Conservation (phyloP, 2,888 invertebrate genomes). For the Aleiodes leptofemur region DNA sequence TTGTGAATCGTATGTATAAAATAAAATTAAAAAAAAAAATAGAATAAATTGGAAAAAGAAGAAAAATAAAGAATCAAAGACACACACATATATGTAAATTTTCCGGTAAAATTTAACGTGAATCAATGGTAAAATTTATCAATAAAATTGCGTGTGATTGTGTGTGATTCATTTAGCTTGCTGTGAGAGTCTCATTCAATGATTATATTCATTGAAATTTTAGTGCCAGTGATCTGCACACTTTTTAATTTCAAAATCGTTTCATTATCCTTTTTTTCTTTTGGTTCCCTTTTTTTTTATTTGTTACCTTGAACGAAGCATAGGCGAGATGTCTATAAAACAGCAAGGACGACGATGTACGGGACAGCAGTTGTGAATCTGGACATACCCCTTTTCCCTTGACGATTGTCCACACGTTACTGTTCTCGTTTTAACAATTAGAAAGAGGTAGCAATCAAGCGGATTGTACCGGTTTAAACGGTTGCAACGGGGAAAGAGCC, state of each 20-base stretch:
- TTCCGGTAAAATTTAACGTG: conserved; percentile 14
- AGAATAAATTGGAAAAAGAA: conserved; percentile 9
- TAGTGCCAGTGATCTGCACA: conserved; percentile 27
- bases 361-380: conserved; percentile 72
- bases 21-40: conserved; percentile 19
- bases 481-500: conserved; percentile 34
- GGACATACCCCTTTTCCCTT: conserved; percentile 70
- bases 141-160: conserved; percentile 10
- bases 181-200: conserved; percentile 26
- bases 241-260: conserved; percentile 32
- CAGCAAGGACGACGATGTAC: conserved; percentile 72
- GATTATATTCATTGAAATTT: background rate
- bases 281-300: conserved; percentile 52
- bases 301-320: conserved; percentile 71
- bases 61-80: conserved; percentile 13
- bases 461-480: conserved; percentile 50
- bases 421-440: conserved; percentile 70
- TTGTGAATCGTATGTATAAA: conserved; percentile 1
- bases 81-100: background rate
- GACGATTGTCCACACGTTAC: conserved; percentile 70
- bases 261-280: conserved; percentile 36
- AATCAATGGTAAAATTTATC: conserved; percentile 39
- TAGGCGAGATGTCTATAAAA: conserved; percentile 70
- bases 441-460: conserved; percentile 59
- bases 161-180: background rate